phyloP scores from a whole-genome alignment of 2,888 invertebrate genomes.

The Diadegma fenestrale region DNA sequence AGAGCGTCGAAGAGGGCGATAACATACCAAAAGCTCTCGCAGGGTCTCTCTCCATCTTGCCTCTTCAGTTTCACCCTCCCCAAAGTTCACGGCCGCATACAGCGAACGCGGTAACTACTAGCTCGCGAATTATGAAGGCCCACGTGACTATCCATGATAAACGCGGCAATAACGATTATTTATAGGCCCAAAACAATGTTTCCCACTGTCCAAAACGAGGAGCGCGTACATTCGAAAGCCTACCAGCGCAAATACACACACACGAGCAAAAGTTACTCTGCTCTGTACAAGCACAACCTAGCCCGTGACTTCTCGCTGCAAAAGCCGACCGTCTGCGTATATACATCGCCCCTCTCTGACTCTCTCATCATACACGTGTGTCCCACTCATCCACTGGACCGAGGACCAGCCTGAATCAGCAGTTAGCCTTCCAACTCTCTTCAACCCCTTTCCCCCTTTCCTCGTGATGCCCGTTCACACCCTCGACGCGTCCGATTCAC shows the following conservation, averaged over 20 bases:
- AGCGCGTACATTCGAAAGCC: slow-evolving; percentile 27
- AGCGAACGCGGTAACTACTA: slow-evolving; percentile 44
- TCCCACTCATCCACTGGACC: slow-evolving; percentile 53
- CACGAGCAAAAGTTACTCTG: neutral
- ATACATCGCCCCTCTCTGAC: neutral
- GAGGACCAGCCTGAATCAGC: slow-evolving; percentile 77
- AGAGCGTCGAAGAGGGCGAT: slow-evolving; percentile 77
- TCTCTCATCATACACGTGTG: slow-evolving; percentile 45
- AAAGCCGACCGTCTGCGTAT: slow-evolving; percentile 51
- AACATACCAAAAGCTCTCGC: slow-evolving; percentile 75
- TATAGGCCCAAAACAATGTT: slow-evolving; percentile 83
- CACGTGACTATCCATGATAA: slow-evolving; percentile 82
- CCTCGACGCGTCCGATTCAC: slow-evolving; percentile 55
- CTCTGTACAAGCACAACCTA: slow-evolving; percentile 1
- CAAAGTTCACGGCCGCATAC: slow-evolving; percentile 26
- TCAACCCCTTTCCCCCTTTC: slow-evolving; percentile 22
- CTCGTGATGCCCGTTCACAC: slow-evolving; percentile 23
- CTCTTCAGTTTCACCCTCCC: slow-evolving; percentile 54
- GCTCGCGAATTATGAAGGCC: slow-evolving; percentile 79
- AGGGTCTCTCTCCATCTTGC: slow-evolving; percentile 45
- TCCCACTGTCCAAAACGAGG: slow-evolving; percentile 79
- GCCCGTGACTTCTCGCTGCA: slow-evolving; percentile 27
- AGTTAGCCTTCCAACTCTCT: slow-evolving; percentile 68
- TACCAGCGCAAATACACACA: slow-evolving; percentile 3
- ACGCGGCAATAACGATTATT: slow-evolving; percentile 83